Base-by-base conservation (phyloP, 1,140 invertebrate genomes). In the Calephelis virginiensis region DNA sequence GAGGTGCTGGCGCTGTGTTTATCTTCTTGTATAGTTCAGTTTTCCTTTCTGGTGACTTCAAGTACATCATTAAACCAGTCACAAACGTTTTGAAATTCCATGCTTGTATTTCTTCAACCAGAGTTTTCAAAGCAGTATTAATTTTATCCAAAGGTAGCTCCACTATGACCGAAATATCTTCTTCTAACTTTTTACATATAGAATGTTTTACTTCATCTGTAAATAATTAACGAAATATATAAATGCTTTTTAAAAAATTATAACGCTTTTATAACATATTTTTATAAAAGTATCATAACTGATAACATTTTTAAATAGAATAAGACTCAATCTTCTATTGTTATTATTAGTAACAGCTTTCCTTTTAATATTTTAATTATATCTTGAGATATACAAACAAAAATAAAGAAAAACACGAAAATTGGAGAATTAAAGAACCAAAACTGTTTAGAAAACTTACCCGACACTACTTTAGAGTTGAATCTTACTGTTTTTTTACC, bases 21-120 rank as follows among this genome's bases (percentile, higher is more conserved):
- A 78, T 49, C 77, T 81, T 87, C 63, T 73, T 82, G 66, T 72
- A 89, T 13, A 87, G 61, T 66, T 90, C 88, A 8, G 64, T 61
- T 71, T 85, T 90, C 49, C 88, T 71, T 43, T 70, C 69, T 12
- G 85, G 80, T 28, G 85, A 72, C 38, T 78, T 78, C 28, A 90
- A 74, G 68, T 83, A 89, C 59, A 77, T 78, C 66, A 88, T 83
- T 12, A 89, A 70, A 11, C 79, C 86, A 4, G 63, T 28, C 40
- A 89, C 50, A 65, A 90, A 81, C 43, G 73, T 61, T 63, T 86
- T 86, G 13, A 53, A 38, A 37, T 82, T 72, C 17, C 63, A 69
- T 61, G 63, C 75, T 59, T 71, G 61, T 43, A 89, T 72, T 10
- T 80, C 76, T 10, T 77, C 68, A 13, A 84, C 81, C 5, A 89